Evolutionary conservation across 1,140 invertebrate genomes (phyloP).

Genomic region (Forficula auricularia): DNA sequence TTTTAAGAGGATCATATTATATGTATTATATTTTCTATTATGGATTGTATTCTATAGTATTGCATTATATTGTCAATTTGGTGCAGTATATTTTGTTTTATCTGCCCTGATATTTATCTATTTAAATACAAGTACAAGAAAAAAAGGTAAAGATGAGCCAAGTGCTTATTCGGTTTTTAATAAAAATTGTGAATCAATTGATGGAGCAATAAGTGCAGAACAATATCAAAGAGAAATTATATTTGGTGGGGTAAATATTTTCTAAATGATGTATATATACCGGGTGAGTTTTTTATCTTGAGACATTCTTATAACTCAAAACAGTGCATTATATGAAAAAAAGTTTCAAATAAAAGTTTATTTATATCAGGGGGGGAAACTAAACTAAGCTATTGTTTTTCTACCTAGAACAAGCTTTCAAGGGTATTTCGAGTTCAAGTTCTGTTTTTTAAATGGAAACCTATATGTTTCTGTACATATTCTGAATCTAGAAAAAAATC

Average conservation of each 20-base stretch:
- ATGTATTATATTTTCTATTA: conserved; percentile 34
- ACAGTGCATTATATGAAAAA: no score
- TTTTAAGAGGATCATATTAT: conserved; percentile 22
- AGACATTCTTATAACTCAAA: no score
- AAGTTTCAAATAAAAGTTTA: no score
- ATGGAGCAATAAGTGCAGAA: conserved; percentile 86
- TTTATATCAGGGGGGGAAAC: no score
- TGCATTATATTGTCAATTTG: conserved; percentile 69
- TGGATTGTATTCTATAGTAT: conserved; percentile 47
- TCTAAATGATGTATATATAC: no score
- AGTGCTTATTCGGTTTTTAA: conserved; percentile 98
- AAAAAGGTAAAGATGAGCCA: conserved; percentile 50
- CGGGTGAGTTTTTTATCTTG: no score
- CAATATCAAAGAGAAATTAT: conserved; percentile 77
- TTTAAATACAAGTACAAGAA: conserved; percentile 58
- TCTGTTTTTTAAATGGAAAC: no score
- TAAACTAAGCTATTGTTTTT: no score
- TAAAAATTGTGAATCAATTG: conserved; percentile 75
- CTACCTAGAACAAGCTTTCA: no score
- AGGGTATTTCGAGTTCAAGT: no score
- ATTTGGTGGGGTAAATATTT: conserved; percentile 32
- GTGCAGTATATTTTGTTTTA: conserved; percentile 70
- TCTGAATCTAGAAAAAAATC: no score
- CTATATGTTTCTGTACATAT: no score
- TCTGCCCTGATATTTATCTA: conserved; percentile 67